Evolutionary conservation across 53 echinoderm and acorn worm species (phyloP), one percentile per base, ranked within the genome.

Genomic region (Henricia sp.): DNA sequence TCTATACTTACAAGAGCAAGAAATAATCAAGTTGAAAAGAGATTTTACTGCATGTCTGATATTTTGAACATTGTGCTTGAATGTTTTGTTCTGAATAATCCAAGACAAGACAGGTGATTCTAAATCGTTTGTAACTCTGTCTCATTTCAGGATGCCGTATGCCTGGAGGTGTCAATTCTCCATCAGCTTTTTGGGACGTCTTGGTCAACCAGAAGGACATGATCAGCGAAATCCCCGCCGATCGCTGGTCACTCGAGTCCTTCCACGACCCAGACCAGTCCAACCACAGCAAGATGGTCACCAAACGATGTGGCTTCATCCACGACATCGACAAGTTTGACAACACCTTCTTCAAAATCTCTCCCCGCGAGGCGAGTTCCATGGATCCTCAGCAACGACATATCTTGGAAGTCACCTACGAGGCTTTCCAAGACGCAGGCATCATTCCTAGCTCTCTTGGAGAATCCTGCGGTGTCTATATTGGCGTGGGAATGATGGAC

Each of bases 321-420:
- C 88, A 93, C 1, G 88, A 88, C 74, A 34, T 93, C 42, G 93
- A 95, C 50, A 89, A 85, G 52, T 95, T 95, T 44, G 95, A 95
- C 85, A 92, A 95, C 77, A 76, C 89, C 12, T 95, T 95, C 83
- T 95, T 95, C 85, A 95, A 95, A 66, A 65, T 89, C 17, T 89
- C 89, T 29, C 89, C 89, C 19, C 71, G 84, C 33, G 89, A 89
- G 50, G 89, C 89, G 27, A 65, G 74, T 41, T 83, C 89, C 51
- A 89, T 89, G 89, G 89, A 89, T 52, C 89, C 89, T 19, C 89
- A 89, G 63, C 89, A 89, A 33, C 70, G 89, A 11, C 74, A 83
- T 21, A 74, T 89, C 50, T 52, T 89, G 2, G 89, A 90, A 70
- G 90, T 90, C 35, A 85, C 78, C 52, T 70, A 90, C 38, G 90